Evolutionary conservation across 2,888 invertebrate genomes (phyloP), one percentile per base, ranked within the genome.

Genomic region (Patella pellucida): DNA sequence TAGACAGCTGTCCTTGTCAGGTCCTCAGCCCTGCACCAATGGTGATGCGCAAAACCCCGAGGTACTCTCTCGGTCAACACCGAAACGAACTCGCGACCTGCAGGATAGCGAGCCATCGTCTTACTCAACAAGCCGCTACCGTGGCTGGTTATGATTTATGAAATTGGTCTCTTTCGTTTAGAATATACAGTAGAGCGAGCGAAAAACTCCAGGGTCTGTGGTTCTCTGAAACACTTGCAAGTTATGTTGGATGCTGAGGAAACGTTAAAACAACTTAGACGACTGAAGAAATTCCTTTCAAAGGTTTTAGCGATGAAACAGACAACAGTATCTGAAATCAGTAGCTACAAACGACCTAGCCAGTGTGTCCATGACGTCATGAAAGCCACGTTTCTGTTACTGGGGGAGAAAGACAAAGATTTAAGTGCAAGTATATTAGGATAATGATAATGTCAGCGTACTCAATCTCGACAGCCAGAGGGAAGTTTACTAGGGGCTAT

Each of bases 251-350:
- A 75, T 67, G 82, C 82, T 2, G 79, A 79, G 56, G 62, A 68
- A 2, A 23, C 76, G 9, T 71, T 76, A 50, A 54, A 72, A 9
- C 74, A 77, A 68, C 71, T 82, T 67, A 69, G 67, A 51, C 69
- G 79, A 16, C 68, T 82, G 56, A 76, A 77, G 67, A 70, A 73
- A 69, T 78, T 78, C 72, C 56, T 79, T 73, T 82, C 82, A 72
- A 81, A 78, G 69, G 78, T 85, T n/a, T 56, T 85, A 67, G 79
- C 77, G 1, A 72, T 86, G 71, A 83, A 84, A 78, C 83, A 82
- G 71, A 80, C 75, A 68, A 83, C 85, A 11, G 83, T 86, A 3
- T 83, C 86, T 1, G 86, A 86, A 78, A 81, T 86, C 50, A 83
- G 81, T 73, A 81, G 85, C 50, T 86, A 86, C 78, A 75, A 81